These are phyloP conservation scores for Serilophus lunatus DNA, from an alignment of 2,113 vertebrate species.

Conservation along the genomic window DNA sequence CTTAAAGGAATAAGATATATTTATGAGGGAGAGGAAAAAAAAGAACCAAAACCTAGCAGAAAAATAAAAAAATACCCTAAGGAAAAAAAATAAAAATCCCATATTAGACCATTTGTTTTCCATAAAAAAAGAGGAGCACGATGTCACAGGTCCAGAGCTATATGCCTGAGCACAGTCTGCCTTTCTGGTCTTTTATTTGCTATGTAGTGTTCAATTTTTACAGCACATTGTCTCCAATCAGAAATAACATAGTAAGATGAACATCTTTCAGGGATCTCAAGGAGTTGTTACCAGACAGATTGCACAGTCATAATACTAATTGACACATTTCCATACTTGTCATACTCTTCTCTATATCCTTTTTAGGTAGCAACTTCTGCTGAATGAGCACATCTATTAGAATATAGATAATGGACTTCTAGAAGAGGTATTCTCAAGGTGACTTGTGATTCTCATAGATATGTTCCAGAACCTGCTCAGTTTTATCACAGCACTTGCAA, in stretches of 20 bases:
- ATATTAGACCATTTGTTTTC: background rate
- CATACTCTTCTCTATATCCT: background rate
- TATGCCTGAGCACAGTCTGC: background rate
- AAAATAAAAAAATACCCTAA: background rate
- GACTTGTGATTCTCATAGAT: background rate
- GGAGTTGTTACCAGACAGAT: background rate
- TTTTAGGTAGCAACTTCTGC: background rate
- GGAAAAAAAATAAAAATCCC: background rate
- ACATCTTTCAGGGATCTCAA: background rate
- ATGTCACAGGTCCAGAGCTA: background rate
- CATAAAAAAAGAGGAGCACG: background rate
- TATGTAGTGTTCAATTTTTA: background rate
- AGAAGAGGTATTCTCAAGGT: background rate
- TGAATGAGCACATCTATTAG: background rate
- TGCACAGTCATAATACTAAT: background rate
- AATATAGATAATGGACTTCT: background rate
- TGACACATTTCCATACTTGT: background rate
- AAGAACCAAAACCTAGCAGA: fast-evolving
- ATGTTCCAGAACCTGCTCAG: background rate
- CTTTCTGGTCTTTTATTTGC: background rate
- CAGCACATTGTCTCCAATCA: background rate
- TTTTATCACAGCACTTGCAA: constrained; percentile 28
- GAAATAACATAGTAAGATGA: background rate
- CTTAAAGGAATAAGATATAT: background rate
- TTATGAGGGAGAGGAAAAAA: background rate